These are phyloP conservation scores for Oegoconia quadripuncta DNA, from an alignment of 2,888 invertebrate species.

Conservation along the genomic window DNA sequence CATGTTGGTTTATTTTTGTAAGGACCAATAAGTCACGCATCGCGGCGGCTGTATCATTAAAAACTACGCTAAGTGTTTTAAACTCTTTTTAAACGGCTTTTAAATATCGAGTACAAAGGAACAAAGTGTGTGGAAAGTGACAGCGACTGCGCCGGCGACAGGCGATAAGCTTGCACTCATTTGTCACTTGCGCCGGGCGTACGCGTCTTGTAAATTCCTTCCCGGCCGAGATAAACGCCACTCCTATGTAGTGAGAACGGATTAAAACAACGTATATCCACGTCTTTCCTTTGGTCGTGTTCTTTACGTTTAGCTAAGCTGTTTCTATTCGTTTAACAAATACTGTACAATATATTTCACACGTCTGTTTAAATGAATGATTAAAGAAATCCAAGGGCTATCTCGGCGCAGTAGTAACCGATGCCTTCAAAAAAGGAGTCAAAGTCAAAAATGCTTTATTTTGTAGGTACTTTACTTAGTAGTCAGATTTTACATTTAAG, in stretches of 20 bases:
- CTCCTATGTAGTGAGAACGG: constrained; percentile 41
- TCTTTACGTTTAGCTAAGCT: too few relatives aligned
- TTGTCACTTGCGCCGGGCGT: constrained; percentile 67
- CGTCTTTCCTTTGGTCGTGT: constrained; percentile 6
- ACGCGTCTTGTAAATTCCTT: constrained; percentile 69
- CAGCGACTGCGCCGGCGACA: constrained; percentile 40
- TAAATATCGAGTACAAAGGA: constrained; percentile 15
- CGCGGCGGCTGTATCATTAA: constrained; percentile 51
- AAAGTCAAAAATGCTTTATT: too few relatives aligned
- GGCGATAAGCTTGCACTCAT: constrained; percentile 66
- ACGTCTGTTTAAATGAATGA: too few relatives aligned
- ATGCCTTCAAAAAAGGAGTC: too few relatives aligned
- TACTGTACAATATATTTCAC: too few relatives aligned
- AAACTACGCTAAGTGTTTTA: constrained; percentile 34
- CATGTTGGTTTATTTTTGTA: too few relatives aligned
- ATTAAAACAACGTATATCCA: constrained; percentile 35
- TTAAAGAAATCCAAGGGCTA: too few relatives aligned
- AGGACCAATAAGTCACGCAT: constrained; percentile 42
- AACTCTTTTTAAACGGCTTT: constrained; percentile 28
- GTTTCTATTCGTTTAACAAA: too few relatives aligned
- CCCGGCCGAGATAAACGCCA: constrained; percentile 59
- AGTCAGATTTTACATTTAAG: too few relatives aligned
- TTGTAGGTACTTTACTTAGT: too few relatives aligned
- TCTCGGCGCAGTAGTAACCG: too few relatives aligned
- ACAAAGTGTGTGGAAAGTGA: constrained; percentile 31